Conservation (phyloP, 2,113 vertebrate species). For the Pomatorhinus ruficollis region DNA sequence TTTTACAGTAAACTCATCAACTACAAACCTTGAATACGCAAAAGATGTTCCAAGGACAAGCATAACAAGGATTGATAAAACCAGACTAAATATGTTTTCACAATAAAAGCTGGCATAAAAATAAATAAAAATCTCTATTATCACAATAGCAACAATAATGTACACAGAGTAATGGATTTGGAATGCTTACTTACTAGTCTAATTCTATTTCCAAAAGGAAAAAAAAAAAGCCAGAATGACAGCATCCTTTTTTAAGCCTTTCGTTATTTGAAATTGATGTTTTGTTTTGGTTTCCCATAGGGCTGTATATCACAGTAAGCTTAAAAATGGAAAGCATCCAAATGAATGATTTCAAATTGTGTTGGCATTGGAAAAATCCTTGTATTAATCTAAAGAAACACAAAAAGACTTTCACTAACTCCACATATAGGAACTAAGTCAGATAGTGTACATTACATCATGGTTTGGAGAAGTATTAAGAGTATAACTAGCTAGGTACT, state of each 20-base stretch:
- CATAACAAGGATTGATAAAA: slow-evolving; percentile 83
- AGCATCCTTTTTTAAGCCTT: slow-evolving; percentile 73
- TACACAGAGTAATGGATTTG: slow-evolving; percentile 78
- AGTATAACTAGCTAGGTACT: slow-evolving; percentile 77
- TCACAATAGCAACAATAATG: slow-evolving; percentile 82
- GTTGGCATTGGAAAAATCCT: slow-evolving; percentile 71
- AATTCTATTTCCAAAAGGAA: slow-evolving; percentile 75
- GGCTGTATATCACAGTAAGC: slow-evolving; percentile 70
- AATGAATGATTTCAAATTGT: slow-evolving; percentile 64
- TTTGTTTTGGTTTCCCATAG: slow-evolving; percentile 74
- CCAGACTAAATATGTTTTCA: slow-evolving; percentile 78
- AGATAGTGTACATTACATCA: slow-evolving; percentile 73
- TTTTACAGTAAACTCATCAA: slow-evolving; percentile 89
- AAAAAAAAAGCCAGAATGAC: slow-evolving; percentile 66
- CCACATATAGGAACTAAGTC: slow-evolving; percentile 77
- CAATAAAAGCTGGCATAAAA: slow-evolving; percentile 84
- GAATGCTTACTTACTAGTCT: slow-evolving; percentile 76
- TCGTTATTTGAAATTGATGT: slow-evolving; percentile 59
- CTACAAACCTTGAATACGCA: slow-evolving; percentile 91
- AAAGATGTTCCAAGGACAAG: slow-evolving; percentile 87
- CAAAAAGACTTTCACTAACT: slow-evolving; percentile 79
- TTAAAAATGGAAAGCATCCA: slow-evolving; percentile 67
- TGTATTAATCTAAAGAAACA: slow-evolving; percentile 77
- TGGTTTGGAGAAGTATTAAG: slow-evolving; percentile 76
- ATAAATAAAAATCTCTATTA: slow-evolving; percentile 85